Percentiles rank a stretch among this genome's conserved stretches.
phyloP scores from a whole-genome alignment of 2,797 vertebrate species.

The Eulemur albifrons region DNA sequence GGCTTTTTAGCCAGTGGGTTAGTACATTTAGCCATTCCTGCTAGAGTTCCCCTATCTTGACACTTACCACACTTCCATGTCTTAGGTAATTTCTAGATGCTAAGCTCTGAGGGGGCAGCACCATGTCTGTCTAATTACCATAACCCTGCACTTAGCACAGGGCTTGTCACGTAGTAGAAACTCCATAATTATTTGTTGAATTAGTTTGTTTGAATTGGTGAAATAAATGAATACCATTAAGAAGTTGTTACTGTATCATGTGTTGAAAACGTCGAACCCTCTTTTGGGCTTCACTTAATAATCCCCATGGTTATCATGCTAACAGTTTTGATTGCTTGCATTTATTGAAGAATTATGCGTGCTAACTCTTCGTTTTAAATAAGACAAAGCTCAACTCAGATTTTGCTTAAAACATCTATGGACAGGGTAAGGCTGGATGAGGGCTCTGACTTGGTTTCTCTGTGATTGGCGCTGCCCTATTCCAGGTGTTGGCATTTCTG shows the following conservation, averaged over 20 bases:
- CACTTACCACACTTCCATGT: background rate
- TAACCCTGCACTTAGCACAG: background rate
- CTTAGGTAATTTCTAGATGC: background rate
- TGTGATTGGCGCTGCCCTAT: background rate
- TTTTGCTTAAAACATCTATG: background rate
- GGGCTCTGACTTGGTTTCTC: background rate
- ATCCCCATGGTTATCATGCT: background rate
- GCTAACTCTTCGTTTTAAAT: background rate
- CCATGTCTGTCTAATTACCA: background rate
- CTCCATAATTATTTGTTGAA: background rate
- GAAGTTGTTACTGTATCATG: background rate
- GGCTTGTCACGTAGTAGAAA: background rate
- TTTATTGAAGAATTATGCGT: background rate
- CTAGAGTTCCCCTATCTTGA: background rate
- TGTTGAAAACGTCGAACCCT: background rate
- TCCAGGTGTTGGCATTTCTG: background rate
- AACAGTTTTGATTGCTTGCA: background rate
- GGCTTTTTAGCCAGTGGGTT: too few species aligned
- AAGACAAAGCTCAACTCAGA: background rate
- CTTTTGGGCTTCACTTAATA: background rate
- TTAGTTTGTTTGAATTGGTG: background rate
- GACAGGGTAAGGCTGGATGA: background rate
- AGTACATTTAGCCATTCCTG: background rate
- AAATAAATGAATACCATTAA: background rate
- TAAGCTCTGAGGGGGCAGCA: background rate